Evolutionary conservation across 2,797 vertebrate genomes (phyloP).

Genomic region (Microctenopoma stevenorrisi): DNA sequence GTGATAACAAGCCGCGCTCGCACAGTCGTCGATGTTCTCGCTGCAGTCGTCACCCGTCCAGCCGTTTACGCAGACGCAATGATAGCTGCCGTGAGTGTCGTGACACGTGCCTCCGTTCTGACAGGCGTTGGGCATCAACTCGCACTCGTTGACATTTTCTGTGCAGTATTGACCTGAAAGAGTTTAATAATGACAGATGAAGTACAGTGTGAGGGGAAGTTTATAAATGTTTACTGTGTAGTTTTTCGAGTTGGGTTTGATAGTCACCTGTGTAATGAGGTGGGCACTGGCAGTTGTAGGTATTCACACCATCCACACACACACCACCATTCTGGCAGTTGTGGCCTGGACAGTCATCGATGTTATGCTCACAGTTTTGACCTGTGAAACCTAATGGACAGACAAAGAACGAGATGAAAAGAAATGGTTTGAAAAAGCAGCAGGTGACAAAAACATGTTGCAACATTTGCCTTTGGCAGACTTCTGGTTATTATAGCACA

Average conservation of each 20-base stretch:
- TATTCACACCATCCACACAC: slow-evolving; percentile 96
- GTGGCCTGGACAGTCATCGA: slow-evolving; percentile 93
- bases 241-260: background rate
- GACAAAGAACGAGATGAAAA: slow-evolving; percentile 10
- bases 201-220: background rate
- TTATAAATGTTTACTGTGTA: background rate
- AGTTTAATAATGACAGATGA: background rate
- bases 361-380: slow-evolving; percentile 93
- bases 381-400: slow-evolving; percentile 88
- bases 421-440: background rate
- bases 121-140: slow-evolving; percentile 95
- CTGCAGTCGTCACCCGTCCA: slow-evolving; percentile 98
- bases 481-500: slow-evolving; percentile 15
- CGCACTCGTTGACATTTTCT: slow-evolving; percentile 95
- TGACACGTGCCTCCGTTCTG: slow-evolving; percentile 97
- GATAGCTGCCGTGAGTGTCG: slow-evolving; percentile 91
- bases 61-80: slow-evolving; percentile 95
- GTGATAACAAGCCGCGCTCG: slow-evolving; percentile 91
- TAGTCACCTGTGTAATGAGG: slow-evolving; percentile 91
- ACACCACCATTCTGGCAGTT: slow-evolving; percentile 91
- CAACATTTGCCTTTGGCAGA: slow-evolving; percentile 32
- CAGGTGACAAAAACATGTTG: background rate
- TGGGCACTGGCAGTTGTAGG: slow-evolving; percentile 95
- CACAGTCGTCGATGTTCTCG: slow-evolving; percentile 97
- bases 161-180: slow-evolving; percentile 94